Evolutionary conservation across 2,888 invertebrate genomes (phyloP), one percentile per base, ranked within the genome.

Genomic region (Tethea ocularis): DNA sequence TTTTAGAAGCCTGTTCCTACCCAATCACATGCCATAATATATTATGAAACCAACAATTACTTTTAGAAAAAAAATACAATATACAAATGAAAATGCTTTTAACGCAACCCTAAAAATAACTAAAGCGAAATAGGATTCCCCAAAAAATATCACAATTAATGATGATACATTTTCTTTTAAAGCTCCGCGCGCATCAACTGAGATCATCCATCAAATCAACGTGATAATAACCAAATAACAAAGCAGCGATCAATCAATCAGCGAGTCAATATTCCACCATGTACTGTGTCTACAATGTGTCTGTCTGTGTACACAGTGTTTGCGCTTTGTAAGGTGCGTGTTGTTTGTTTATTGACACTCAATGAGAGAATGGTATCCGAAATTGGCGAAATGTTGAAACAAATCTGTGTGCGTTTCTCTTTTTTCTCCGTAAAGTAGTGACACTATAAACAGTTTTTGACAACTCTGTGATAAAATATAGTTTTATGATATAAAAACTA

Each of bases 221-320:
- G 46, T 20, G 20, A 46, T 46, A 41, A 41, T 41, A 46, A 46
- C 20, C 17, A 46, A 20, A 46, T 46, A 46, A 46, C 46, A 46
- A 46, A 17, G 46, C 46, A 62, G 61, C 61, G 60, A 64, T 64
- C 70, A 62, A 69, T 71, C 71, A 68, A 71, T 71, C 68, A 66
- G 66, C 58, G 62, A 51, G 60, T 64, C 67, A 66, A 66, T 65
- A 66, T 64, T 64, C 26, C 61, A 61, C 53, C 58, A 57, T 22
- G 29, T 20, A 17, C 6, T 36, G 51, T 59, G 51, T 36, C 29
- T 23, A 22, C 41, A 53, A 8, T 55, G 24, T n/a, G 55, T 33
- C 22, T 41, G 1, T 8, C 20, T 46, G 46, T 46, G 46, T 41
- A 8, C 36, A n/a, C n/a, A n/a, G n/a, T 36, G 10, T 38, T 15